These are phyloP conservation scores for Achroia grisella DNA, from an alignment of 1,140 invertebrate species.

Conservation along the genomic window DNA sequence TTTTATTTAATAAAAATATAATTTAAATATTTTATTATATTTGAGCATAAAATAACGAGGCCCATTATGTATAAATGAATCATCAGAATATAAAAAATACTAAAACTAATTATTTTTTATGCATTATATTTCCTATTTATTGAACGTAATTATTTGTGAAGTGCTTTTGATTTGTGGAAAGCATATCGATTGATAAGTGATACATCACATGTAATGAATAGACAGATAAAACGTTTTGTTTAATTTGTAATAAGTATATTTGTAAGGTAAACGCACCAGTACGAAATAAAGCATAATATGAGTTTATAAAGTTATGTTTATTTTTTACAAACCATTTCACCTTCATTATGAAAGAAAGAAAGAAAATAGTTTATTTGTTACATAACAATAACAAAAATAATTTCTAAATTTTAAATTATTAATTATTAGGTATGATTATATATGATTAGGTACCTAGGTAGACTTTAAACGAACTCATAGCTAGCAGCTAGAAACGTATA, in stretches of 20 bases:
- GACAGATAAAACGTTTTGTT: constrained; percentile 42
- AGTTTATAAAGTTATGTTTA: constrained; percentile 45
- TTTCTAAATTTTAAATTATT: too few relatives aligned
- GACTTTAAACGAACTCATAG: too few relatives aligned
- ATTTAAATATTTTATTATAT: neutral
- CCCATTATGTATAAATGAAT: neutral
- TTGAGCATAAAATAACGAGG: neutral
- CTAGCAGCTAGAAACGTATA: too few relatives aligned
- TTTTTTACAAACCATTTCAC: constrained; percentile 2
- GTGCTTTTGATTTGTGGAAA: constrained; percentile 39
- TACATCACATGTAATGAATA: constrained; percentile 39
- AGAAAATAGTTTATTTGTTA: too few relatives aligned
- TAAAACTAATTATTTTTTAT: constrained; percentile 16
- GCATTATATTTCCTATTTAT: constrained; percentile 38
- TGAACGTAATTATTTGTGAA: constrained; percentile 27
- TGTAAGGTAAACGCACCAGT: constrained; percentile 69
- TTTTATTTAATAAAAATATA: neutral
- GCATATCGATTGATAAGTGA: constrained; percentile 63
- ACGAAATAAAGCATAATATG: constrained; percentile 69
- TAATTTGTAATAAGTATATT: constrained; percentile 66
- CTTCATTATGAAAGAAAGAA: too few relatives aligned
- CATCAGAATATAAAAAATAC: constrained; percentile 5
- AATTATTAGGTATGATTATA: too few relatives aligned
- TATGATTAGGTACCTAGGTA: too few relatives aligned
- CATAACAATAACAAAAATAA: too few relatives aligned